These are phyloP conservation scores for Blastobasis adustella DNA, from an alignment of 2,888 invertebrate genomes.

Conservation along the genomic window DNA sequence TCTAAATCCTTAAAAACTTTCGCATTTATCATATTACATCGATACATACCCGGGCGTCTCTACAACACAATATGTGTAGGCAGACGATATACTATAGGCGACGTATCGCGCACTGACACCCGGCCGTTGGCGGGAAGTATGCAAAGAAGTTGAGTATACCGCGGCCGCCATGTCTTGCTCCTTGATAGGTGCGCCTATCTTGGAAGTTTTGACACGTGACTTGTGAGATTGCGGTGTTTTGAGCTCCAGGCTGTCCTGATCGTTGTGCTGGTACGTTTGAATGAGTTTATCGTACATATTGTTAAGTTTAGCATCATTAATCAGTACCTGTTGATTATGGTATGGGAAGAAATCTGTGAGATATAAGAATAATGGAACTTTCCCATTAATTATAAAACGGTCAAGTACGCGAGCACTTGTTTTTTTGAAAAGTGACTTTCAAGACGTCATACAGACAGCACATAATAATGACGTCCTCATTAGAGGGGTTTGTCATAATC, in stretches of 20 bases:
- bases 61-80: slow-evolving; percentile 61
- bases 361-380: no score
- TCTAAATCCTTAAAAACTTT: no score
- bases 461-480: no score
- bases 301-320: no score
- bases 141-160: slow-evolving; percentile 66
- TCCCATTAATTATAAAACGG: no score
- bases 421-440: no score
- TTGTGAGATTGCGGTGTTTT: slow-evolving; percentile 9
- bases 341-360: no score
- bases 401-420: no score
- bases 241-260: slow-evolving; percentile 4
- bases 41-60: slow-evolving; percentile 36
- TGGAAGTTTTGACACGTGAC: slow-evolving; percentile 39
- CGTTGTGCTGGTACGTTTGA: neutral
- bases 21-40: slow-evolving; percentile 16
- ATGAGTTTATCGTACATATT: neutral
- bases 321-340: no score
- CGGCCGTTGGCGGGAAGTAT: slow-evolving; percentile 65
- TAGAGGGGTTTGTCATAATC: no score
- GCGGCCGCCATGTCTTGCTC: slow-evolving; percentile 50
- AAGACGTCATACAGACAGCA: no score
- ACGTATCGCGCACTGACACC: slow-evolving; percentile 72
- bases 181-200: slow-evolving; percentile 31
- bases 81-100: slow-evolving; percentile 67